phyloP scores from a whole-genome alignment of 2,113 vertebrate genomes.

The Stigmatopora nigra region DNA sequence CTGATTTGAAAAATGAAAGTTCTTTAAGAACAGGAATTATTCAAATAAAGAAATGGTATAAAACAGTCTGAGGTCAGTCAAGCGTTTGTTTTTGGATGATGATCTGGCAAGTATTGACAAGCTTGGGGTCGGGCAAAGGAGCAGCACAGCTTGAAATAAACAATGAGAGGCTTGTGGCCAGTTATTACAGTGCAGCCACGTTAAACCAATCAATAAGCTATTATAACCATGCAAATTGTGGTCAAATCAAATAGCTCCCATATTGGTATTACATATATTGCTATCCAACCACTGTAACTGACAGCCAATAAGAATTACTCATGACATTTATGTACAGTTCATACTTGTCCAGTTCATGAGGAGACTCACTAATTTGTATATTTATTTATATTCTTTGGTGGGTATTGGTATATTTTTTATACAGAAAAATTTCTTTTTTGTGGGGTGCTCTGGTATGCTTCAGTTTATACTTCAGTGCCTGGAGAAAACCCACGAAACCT shows the following conservation, averaged over 20 bases:
- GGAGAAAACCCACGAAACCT: too few species aligned
- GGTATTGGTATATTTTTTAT: background rate
- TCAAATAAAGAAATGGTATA: conserved; percentile 38
- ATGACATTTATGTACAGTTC: conserved; percentile 28
- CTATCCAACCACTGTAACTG: conserved; percentile 74
- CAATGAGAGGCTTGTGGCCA: conserved; percentile 70
- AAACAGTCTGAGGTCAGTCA: conserved; percentile 42
- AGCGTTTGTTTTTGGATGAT: conserved; percentile 55
- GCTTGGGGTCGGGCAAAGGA: conserved; percentile 81
- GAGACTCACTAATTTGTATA: conserved; percentile 26
- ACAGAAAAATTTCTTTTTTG: background rate
- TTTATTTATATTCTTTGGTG: conserved; percentile 19
- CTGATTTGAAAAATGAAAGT: background rate
- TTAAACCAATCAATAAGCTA: conserved; percentile 94
- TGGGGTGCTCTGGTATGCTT: too few species aligned
- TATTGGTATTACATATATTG: conserved; percentile 74
- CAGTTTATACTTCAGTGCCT: background rate
- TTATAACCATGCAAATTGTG: conserved; percentile 97
- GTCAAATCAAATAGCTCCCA: conserved; percentile 77
- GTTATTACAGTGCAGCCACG: conserved; percentile 85
- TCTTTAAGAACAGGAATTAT: conserved; percentile 73
- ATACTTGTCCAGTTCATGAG: conserved; percentile 27
- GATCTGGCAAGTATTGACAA: conserved; percentile 82
- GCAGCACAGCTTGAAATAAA: conserved; percentile 91
- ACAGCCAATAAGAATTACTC: conserved; percentile 50